Evolutionary conservation across 2,888 invertebrate species (phyloP).

Genomic region (Cerastis leucographa): DNA sequence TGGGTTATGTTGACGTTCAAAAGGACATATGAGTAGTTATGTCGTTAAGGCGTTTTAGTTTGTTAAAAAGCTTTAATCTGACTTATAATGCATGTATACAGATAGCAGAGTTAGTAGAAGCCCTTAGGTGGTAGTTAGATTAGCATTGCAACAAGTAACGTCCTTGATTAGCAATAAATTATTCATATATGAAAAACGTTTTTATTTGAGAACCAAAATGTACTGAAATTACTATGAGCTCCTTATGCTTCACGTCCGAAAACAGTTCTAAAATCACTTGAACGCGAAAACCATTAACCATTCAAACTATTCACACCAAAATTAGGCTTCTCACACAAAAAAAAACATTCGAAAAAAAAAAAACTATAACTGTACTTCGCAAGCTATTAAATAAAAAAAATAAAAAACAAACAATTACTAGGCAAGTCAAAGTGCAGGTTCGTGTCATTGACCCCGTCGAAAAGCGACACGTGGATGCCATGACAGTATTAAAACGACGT

Average conservation of each 20-base stretch:
- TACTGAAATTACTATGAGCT: background rate
- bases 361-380: constrained; percentile 21
- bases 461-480: constrained; percentile 81
- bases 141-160: background rate
- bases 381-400: constrained; percentile 59
- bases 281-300: background rate
- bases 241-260: no score
- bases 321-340: background rate
- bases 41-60: background rate
- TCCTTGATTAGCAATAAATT: background rate
- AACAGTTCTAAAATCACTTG: background rate
- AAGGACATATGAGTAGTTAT: constrained; percentile 6
- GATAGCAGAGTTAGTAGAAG: background rate
- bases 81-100: background rate
- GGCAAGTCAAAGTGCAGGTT: constrained; percentile 82
- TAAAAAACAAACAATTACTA: constrained; percentile 71
- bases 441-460: constrained; percentile 81
- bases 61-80: background rate
- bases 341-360: constrained; percentile 1
- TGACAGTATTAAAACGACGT: constrained; percentile 53
- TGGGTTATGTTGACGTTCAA: constrained; percentile 75
- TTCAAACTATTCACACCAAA: background rate
- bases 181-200: background rate
- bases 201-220: background rate
- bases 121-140: no score